Evolutionary conservation across 1,140 invertebrate genomes (phyloP).

Genomic region (Aphis gossypii): DNA sequence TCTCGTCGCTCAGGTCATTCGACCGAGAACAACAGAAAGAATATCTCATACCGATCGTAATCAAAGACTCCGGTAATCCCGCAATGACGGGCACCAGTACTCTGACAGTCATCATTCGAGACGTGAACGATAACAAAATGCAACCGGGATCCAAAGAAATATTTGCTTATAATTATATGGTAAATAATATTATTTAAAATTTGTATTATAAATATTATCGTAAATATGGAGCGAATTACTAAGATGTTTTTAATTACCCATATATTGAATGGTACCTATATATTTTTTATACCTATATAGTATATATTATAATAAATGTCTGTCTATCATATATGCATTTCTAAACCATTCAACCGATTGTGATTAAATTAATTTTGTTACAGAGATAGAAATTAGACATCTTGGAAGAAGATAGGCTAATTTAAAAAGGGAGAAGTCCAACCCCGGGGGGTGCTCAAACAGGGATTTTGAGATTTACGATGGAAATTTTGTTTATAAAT

Average conservation of each 20-base stretch:
- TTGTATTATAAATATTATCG: background rate
- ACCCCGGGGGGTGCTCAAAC: too few relatives aligned
- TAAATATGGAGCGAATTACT: background rate
- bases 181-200: constrained; percentile 62
- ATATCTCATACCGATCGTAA: constrained; percentile 92
- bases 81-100: constrained; percentile 95
- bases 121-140: constrained; percentile 97
- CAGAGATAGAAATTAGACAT: too few relatives aligned
- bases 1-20: constrained; percentile 87
- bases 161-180: constrained; percentile 93
- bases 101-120: constrained; percentile 92
- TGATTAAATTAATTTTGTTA: too few relatives aligned
- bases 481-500: too few relatives aligned
- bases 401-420: too few relatives aligned
- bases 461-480: too few relatives aligned
- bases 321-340: too few relatives aligned
- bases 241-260: background rate
- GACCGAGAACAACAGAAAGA: constrained; percentile 95
- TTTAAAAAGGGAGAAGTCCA: too few relatives aligned
- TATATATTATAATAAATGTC: too few relatives aligned
- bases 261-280: too few relatives aligned
- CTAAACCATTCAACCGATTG: too few relatives aligned
- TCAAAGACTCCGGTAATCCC: constrained; percentile 87
- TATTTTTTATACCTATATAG: too few relatives aligned
- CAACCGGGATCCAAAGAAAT: constrained; percentile 95